Conservation (phyloP, 2,113 vertebrate species). For the Lycocorax pyrrhopterus region DNA sequence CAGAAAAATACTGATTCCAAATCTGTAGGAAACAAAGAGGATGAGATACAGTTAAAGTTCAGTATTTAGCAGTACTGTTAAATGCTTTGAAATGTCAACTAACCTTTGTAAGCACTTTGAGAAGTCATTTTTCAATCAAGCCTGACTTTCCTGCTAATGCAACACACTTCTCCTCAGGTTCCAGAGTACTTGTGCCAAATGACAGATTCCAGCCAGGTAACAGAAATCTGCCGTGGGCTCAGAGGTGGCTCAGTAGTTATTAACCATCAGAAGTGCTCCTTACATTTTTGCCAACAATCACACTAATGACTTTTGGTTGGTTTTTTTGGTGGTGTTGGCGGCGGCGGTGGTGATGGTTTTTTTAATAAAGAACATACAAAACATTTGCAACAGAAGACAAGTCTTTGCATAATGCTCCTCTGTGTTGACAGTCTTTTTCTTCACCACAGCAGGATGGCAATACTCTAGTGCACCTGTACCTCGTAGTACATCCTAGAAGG, state of each 20-base stretch:
- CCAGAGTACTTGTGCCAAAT: background rate
- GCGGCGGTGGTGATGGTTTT: background rate
- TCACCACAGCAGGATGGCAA: background rate
- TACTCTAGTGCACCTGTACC: background rate
- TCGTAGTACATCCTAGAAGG: background rate
- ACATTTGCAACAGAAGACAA: background rate
- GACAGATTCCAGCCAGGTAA: background rate
- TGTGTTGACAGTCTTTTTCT: background rate
- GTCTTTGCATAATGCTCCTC: background rate
- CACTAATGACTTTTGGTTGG: background rate
- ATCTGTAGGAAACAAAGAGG: constrained; percentile 77
- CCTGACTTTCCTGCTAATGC: background rate
- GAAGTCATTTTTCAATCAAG: background rate
- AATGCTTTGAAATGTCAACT: background rate
- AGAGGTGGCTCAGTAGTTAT: background rate
- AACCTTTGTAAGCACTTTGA: background rate
- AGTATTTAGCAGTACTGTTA: background rate
- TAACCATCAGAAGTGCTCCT: background rate
- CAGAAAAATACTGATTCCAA: constrained; percentile 89
- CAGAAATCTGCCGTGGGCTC: background rate
- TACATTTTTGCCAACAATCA: background rate
- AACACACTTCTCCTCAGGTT: background rate
- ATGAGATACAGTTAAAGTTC: background rate
- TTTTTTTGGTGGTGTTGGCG: background rate
- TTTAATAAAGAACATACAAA: background rate